Percentiles rank a stretch among this genome's conserved stretches.
Evolutionary conservation across 2,797 vertebrate genomes (phyloP).

Genomic region (Eupleurogrammus muticus): DNA sequence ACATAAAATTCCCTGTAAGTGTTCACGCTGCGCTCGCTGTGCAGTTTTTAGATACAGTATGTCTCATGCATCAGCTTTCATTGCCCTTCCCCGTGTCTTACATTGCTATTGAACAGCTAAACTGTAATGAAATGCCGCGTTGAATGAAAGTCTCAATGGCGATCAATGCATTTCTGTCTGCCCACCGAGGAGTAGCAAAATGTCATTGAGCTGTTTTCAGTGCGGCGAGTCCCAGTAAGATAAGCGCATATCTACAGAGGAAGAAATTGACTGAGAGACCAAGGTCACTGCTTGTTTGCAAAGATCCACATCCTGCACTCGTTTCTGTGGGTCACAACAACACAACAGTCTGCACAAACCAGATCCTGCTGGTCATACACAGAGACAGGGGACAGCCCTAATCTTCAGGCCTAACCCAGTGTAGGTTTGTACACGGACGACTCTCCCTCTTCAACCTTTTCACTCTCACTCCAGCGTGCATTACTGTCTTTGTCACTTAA

Average conservation of each 20-base stretch:
- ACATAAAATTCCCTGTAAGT: neutral
- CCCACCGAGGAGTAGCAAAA: conserved; percentile 54
- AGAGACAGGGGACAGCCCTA: too few species aligned
- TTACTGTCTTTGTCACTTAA: conserved; percentile 44
- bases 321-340: too few species aligned
- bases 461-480: neutral
- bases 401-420: too few species aligned
- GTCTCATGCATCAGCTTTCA: conserved; percentile 47
- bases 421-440: too few species aligned
- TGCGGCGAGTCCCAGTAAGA: conserved; percentile 59
- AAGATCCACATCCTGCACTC: conserved; percentile 37
- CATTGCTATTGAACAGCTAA: conserved; percentile 54
- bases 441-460: neutral
- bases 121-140: conserved; percentile 67
- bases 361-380: too few species aligned
- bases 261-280: conserved; percentile 62
- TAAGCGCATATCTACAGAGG: conserved; percentile 66
- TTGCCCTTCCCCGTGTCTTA: conserved; percentile 37
- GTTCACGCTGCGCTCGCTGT: conserved; percentile 26
- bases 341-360: too few species aligned
- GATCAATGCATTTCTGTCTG: conserved; percentile 66
- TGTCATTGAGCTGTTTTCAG: conserved; percentile 74
- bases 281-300: conserved; percentile 63
- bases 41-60: conserved; percentile 47
- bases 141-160: conserved; percentile 53